phyloP scores from a whole-genome alignment of 2,797 vertebrate genomes.

The Merluccius polli region DNA sequence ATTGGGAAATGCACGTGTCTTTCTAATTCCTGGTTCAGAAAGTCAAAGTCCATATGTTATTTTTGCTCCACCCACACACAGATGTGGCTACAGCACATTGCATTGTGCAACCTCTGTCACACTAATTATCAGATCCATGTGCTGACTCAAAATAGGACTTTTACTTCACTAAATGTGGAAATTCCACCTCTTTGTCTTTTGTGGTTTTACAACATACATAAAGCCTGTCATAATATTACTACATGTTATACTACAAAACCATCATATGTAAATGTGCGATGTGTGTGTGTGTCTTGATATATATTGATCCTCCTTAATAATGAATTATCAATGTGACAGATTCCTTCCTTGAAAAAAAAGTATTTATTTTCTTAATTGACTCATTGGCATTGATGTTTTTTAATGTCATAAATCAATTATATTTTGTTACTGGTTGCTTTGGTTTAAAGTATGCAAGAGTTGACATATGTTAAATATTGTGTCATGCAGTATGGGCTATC shows the following conservation, averaged over 20 bases:
- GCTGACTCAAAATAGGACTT: not conserved
- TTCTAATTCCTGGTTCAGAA: not conserved
- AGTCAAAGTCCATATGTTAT: not conserved
- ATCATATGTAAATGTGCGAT: not conserved
- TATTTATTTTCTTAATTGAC: constrained; percentile 47
- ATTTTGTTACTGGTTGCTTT: constrained; percentile 31
- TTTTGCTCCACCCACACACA: not conserved
- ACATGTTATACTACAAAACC: not conserved
- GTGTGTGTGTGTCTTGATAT: constrained; percentile 19
- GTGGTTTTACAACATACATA: not conserved
- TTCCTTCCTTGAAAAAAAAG: constrained; percentile 11
- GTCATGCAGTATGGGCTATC: constrained; percentile 40
- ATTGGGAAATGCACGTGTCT: not conserved
- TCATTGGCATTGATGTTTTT: constrained; percentile 14
- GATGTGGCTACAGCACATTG: not conserved
- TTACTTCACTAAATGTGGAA: not conserved
- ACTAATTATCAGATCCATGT: not conserved
- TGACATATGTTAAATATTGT: not conserved
- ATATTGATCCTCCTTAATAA: not conserved
- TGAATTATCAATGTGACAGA: not conserved
- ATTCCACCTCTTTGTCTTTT: not conserved
- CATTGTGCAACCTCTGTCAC: not conserved
- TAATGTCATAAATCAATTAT: constrained; percentile 19
- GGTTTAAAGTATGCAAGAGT: constrained; percentile 31
- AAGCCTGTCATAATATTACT: not conserved